Conservation (phyloP, 2,888 invertebrate genomes). For the Suillia variegata region DNA sequence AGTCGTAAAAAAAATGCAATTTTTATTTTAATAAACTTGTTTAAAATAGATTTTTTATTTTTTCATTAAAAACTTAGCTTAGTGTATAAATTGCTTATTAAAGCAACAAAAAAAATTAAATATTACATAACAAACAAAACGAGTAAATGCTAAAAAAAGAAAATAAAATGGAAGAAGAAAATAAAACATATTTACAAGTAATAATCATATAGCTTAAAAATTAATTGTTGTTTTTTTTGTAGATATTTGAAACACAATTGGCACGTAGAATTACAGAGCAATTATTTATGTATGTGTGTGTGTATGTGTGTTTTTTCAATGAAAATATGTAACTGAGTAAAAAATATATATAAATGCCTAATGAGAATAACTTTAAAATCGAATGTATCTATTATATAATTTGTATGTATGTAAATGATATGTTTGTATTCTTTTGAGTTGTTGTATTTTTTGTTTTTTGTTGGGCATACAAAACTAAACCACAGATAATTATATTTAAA, state of each 20-base stretch:
- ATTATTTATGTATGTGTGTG: slow-evolving; percentile 5
- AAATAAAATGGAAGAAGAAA: not conserved
- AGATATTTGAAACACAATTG: slow-evolving; percentile 14
- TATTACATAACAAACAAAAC: slow-evolving; percentile 38
- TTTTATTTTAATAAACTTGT: not conserved
- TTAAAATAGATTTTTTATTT: not conserved
- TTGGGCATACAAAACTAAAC: slow-evolving; percentile 44
- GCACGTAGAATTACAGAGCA: slow-evolving; percentile 14
- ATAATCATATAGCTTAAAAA: not conserved
- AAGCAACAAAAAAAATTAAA: slow-evolving; percentile 30
- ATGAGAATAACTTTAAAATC: not conserved
- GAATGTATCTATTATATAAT: no score
- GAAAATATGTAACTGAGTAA: no score
- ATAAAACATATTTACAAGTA: slow-evolving; percentile 17
- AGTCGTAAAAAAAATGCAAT: not conserved
- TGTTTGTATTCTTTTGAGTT: not conserved
- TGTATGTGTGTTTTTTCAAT: not conserved
- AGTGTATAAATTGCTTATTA: no score
- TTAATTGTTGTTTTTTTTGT: slow-evolving; percentile 6
- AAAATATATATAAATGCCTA: no score
- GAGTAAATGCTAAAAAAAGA: no score
- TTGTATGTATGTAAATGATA: not conserved
- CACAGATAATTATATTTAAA: slow-evolving; percentile 39
- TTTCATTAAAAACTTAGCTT: no score
- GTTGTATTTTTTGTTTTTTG: not conserved